Percentiles rank a stretch among this genome's conserved stretches.
Conservation (phyloP, 2,888 invertebrate genomes). For the Cheilosia soror region DNA sequence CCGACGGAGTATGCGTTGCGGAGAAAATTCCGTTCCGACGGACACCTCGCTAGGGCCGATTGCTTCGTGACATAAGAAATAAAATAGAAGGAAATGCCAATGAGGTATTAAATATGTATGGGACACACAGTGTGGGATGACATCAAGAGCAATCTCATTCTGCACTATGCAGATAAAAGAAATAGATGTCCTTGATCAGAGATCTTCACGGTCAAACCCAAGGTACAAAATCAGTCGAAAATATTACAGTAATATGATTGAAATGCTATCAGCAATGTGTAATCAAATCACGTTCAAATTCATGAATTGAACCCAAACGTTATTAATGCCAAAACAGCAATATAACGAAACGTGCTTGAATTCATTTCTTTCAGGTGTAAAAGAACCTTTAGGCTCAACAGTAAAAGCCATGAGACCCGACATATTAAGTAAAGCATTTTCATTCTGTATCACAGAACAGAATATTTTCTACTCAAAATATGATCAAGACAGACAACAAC, state of each 20-base stretch:
- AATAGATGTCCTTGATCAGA: constrained; percentile 14
- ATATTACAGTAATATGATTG: constrained; percentile 35
- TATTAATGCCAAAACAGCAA: neutral
- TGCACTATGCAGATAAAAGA: constrained; percentile 25
- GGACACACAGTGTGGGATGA: neutral
- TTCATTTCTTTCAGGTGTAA: constrained; percentile 32
- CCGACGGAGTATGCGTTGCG: no score
- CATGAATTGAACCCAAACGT: constrained; percentile 19
- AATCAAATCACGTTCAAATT: constrained; percentile 58
- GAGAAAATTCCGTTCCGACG: no score
- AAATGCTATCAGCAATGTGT: constrained; percentile 53
- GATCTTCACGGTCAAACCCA: constrained; percentile 20
- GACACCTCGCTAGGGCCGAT: no score
- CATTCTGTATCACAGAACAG: constrained; percentile 32
- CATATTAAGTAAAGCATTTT: constrained; percentile 39
- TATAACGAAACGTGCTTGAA: neutral
- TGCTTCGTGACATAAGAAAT: constrained; percentile 58
- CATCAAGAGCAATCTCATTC: neutral
- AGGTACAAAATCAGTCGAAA: constrained; percentile 17
- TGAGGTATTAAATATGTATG: constrained; percentile 48
- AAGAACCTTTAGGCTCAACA: constrained; percentile 54
- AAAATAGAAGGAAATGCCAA: constrained; percentile 50
- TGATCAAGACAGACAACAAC: constrained; percentile 29
- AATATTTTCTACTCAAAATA: constrained; percentile 21
- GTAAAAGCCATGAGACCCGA: constrained; percentile 58